These are phyloP conservation scores for Eueides isabella DNA, from an alignment of 1,140 invertebrate species.

Conservation along the genomic window DNA sequence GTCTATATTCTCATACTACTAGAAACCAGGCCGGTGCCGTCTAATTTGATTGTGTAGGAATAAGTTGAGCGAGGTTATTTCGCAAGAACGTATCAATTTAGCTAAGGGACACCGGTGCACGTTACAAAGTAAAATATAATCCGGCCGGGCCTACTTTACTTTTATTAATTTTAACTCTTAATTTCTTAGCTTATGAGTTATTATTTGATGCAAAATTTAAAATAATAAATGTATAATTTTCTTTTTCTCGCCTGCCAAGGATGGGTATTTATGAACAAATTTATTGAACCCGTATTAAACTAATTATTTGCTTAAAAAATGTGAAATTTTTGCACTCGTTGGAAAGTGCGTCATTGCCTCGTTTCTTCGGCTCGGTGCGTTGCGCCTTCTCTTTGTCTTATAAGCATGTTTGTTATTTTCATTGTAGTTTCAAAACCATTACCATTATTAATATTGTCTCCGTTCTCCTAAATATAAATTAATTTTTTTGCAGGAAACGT, in stretches of 20 bases:
- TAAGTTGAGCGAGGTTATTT: constrained; percentile 77
- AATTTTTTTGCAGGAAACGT: too few relatives aligned
- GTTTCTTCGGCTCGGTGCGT: constrained; percentile 51
- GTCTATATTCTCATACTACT: constrained; percentile 18
- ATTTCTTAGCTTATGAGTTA: not conserved
- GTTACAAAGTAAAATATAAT: constrained; percentile 58
- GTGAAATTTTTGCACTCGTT: constrained; percentile 44
- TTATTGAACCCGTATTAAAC: not conserved
- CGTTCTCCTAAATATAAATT: too few relatives aligned
- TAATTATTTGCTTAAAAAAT: constrained; percentile 15
- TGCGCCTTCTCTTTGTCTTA: constrained; percentile 60
- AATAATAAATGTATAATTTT: not conserved
- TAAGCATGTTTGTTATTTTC: constrained; percentile 65
- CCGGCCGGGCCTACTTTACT: constrained; percentile 37
- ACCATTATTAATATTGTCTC: not conserved
- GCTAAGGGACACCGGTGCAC: constrained; percentile 61
- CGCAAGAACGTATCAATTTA: constrained; percentile 78
- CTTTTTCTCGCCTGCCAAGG: too few relatives aligned
- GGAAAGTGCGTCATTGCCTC: constrained; percentile 54
- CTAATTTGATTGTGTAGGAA: constrained; percentile 71
- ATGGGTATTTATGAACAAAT: not conserved
- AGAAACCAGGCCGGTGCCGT: constrained; percentile 49
- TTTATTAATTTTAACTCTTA: constrained; percentile 17
- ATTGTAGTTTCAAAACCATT: constrained; percentile 36
- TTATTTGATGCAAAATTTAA: not conserved